Base-by-base conservation (phyloP, 2,888 invertebrate genomes). In the Drosophila macrospina region DNA sequence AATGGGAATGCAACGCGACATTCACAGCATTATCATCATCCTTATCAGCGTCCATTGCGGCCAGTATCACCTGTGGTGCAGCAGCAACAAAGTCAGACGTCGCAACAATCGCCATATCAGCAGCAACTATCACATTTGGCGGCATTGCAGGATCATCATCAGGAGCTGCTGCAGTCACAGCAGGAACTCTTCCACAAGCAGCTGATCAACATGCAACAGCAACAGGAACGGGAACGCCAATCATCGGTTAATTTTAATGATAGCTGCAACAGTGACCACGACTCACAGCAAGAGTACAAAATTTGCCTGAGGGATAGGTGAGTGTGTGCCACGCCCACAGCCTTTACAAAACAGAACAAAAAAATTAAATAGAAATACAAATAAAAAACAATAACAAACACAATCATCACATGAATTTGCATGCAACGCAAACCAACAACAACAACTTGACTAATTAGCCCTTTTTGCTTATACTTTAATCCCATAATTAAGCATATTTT, bases 301-400 rank as follows among this genome's bases (percentile, higher is more conserved):
- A 89, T 88, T 88, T 90, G 91, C 85, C 86, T 90, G 80, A 90
- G 90, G 88, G 92, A 92, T 89, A 91, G 91, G 92, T 92, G 89
- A 92, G 92, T 92, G 88, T 91, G 89, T 90, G 84, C 51, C 52
- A 54, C 48, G 51, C 59, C 48, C 74, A 66, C 61, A 28, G 16
- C 30, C 36, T 36, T 34, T 20, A 24, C 2, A 20, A 26, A 16
- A 30, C 15, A 57, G 7, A 16, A 26, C 13, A 42, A 41, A 34
- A 30, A 8, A 10, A 30, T 15, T 4, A 48, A n/a, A n/a, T n/a
- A n/a, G n/a, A n/a, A n/a, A n/a, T n/a, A n/a, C n/a, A n/a, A n/a
- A n/a, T n/a, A n/a, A n/a, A n/a, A n/a, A n/a, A n/a, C n/a, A n/a
- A n/a, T n/a, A n/a, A n/a, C n/a, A n/a, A n/a, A 4, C 10, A 50